Conservation (phyloP, 2,113 vertebrate genomes). For the Gnathochromis pfefferi region DNA sequence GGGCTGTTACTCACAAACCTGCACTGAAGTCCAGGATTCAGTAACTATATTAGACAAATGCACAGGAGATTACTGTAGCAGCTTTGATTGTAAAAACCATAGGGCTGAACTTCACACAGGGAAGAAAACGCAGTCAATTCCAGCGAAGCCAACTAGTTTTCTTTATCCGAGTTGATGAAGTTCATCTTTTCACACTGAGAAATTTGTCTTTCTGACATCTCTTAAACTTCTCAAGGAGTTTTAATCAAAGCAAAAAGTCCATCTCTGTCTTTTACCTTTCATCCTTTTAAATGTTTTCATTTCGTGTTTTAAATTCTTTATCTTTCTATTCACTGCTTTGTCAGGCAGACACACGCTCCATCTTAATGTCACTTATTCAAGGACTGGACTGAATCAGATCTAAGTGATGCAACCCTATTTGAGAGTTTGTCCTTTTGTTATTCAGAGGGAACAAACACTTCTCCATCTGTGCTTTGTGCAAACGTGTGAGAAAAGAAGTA, state of each 20-base stretch:
- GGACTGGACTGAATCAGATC: slow-evolving; percentile 33
- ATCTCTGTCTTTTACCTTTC: not conserved
- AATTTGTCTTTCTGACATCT: not conserved
- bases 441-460: slow-evolving; percentile 16
- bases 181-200: not conserved
- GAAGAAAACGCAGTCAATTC: not conserved
- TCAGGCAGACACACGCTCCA: not conserved
- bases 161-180: not conserved
- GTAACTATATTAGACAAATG: not conserved
- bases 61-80: not conserved
- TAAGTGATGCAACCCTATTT: slow-evolving; percentile 35
- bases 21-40: not conserved
- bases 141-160: not conserved
- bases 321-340: not conserved
- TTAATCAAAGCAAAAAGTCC: not conserved
- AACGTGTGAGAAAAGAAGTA: slow-evolving; percentile 43
- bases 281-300: not conserved
- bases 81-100: not conserved
- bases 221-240: not conserved
- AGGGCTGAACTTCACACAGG: not conserved
- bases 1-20: not conserved
- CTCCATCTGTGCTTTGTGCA: slow-evolving; percentile 25
- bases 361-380: slow-evolving; percentile 13
- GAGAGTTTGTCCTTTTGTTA: slow-evolving; percentile 41
- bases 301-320: not conserved